Base-by-base conservation (phyloP, 2,113 vertebrate genomes). In the Bagarius yarrelli region DNA sequence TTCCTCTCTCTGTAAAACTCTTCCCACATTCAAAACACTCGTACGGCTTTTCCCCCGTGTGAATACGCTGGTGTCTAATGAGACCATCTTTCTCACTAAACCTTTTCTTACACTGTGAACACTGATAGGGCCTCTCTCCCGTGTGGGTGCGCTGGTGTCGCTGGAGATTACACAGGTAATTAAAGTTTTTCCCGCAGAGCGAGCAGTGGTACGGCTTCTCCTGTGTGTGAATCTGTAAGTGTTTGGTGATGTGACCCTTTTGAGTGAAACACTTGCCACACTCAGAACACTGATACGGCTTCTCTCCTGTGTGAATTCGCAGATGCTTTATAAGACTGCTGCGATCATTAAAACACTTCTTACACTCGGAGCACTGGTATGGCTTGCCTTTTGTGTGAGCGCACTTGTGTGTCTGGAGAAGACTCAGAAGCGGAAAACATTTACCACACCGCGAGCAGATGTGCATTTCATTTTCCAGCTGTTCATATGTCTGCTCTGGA, bases 251-350 rank as follows among this genome's bases (percentile, higher is more conserved):
- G 16, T 73, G 70, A 55, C 70, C 70, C 50, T 73, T 73, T 2
- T 73, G 70, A 23, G 70, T 73, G 19, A 73, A 73, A 73, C 70
- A 73, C 70, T 73, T 73, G 25, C 70, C 70, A 1, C 70, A 73
- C 50, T 73, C 70, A 0, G 70, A 73, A 27, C 70, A 73, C 70
- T 73, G 70, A 55, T 73, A 73, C 1, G 70, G 70, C 50, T 73
- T 73, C 70, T 73, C 70, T 23, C 70, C 70, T 0, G 70, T 73
- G 34, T 73, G 70, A 32, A 73, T 73, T 8, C 70, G 70, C 11
- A 73, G 70, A 27, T 73, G 70, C 27, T 73, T 73, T 21, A 73
- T 73, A 5, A 73, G 70, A 34, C 70, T 73, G 23, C 70, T 73
- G 70, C 70, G 70, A 55, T 73, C 70, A 19, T 55, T 55, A 15